phyloP scores from a whole-genome alignment of 2,113 vertebrate species.

The Oreochromis tanganicae region DNA sequence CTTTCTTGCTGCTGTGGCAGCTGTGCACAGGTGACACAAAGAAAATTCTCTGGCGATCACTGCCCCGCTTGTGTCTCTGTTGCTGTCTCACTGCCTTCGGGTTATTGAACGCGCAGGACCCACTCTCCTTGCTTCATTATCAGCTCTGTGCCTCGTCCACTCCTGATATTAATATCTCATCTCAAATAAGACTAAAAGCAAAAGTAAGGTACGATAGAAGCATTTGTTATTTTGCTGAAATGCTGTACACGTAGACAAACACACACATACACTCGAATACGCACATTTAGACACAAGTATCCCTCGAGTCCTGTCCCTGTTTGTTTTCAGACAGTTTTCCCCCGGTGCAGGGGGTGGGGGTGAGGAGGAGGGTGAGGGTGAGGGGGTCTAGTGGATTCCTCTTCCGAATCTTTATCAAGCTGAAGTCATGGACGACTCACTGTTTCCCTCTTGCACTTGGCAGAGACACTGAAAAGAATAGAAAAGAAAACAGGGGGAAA shows the following conservation, averaged over 20 bases:
- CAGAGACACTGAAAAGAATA: slow-evolving; percentile 44
- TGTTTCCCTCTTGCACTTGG: slow-evolving; percentile 47
- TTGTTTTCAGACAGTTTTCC: slow-evolving; percentile 52
- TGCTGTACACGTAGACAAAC: not conserved
- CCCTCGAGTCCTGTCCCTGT: slow-evolving; percentile 57
- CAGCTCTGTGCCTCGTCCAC: not conserved
- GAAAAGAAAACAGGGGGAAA: slow-evolving; percentile 47
- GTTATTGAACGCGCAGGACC: slow-evolving; percentile 8
- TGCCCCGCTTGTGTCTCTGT: not conserved
- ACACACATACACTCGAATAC: not conserved
- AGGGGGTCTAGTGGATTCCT: slow-evolving; percentile 25
- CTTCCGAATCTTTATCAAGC: slow-evolving; percentile 52
- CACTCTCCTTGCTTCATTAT: not conserved
- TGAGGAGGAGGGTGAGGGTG: slow-evolving; percentile 2
- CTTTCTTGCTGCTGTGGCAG: slow-evolving; percentile 5
- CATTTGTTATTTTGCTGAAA: slow-evolving; percentile 17
- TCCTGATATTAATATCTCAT: not conserved
- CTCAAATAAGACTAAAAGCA: not conserved
- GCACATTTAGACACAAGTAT: slow-evolving; percentile 27
- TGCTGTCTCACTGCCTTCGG: not conserved
- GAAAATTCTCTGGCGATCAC: slow-evolving; percentile 6
- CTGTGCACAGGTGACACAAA: slow-evolving; percentile 25
- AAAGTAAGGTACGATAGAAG: not conserved
- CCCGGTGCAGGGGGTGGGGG: slow-evolving; percentile 24
- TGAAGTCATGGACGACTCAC: slow-evolving; percentile 56